Percentiles rank a stretch among this genome's conserved stretches.
These are phyloP conservation scores for Tachina fera DNA, from an alignment of 2,888 invertebrate genomes.

Conservation along the genomic window DNA sequence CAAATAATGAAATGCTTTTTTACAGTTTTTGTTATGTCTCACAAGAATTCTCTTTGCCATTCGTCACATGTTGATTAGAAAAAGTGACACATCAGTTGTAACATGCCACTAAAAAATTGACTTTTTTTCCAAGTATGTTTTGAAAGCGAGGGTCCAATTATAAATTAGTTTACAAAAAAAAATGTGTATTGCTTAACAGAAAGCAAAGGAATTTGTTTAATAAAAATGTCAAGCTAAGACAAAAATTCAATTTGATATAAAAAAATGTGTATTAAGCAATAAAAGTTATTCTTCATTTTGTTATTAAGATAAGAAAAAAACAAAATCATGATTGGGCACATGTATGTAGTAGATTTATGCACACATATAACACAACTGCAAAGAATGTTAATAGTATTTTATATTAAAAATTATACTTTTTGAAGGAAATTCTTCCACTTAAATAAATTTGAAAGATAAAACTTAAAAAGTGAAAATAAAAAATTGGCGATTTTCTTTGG, in stretches of 20 bases:
- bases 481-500: no score
- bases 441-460: no score
- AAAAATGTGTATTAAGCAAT: constrained; percentile 34
- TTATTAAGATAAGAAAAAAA: background rate
- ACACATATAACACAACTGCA: background rate
- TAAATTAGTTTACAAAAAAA: constrained; percentile 5
- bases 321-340: background rate
- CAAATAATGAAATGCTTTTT: no score
- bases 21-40: background rate
- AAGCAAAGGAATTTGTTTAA: constrained; percentile 42
- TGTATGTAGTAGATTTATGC: background rate
- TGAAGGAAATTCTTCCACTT: no score
- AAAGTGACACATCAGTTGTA: constrained; percentile 21
- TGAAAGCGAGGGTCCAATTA: background rate
- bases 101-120: constrained; percentile 22
- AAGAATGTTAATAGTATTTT: background rate
- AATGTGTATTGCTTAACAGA: background rate
- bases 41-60: constrained; percentile 41
- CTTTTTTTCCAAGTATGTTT: background rate
- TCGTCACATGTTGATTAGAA: constrained; percentile 59
- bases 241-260: constrained; percentile 3
- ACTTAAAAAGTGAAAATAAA: no score
- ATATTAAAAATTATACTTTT: no score
- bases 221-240: constrained; percentile 1
- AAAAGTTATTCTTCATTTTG: background rate